Percentiles rank a stretch among this genome's conserved stretches.
Conservation (phyloP, 2,113 vertebrate species). For the Varanus komodoensis region DNA sequence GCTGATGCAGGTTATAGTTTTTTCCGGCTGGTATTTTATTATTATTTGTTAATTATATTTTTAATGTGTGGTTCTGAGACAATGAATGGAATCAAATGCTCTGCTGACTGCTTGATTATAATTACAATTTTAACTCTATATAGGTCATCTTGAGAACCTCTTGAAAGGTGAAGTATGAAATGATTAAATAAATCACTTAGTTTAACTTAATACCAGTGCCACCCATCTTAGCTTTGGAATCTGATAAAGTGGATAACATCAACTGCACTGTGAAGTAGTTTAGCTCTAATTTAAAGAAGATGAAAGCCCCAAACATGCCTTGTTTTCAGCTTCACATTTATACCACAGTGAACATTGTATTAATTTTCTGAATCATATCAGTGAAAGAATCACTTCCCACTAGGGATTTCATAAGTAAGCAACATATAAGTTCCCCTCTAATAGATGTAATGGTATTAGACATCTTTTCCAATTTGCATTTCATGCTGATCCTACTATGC, state of each 20-base stretch:
- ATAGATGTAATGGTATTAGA: neutral
- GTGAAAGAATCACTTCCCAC: neutral
- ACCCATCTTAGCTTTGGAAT: neutral
- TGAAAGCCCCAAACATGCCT: neutral
- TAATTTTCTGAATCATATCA: neutral
- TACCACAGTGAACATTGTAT: neutral
- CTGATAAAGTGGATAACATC: neutral
- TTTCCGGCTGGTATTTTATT: neutral
- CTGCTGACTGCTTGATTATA: neutral
- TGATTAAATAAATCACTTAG: neutral
- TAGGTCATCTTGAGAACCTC: neutral
- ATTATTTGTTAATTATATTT: neutral
- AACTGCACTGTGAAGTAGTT: neutral
- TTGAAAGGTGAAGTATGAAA: neutral
- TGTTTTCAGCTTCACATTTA: neutral
- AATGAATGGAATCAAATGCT: neutral
- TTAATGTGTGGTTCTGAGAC: neutral
- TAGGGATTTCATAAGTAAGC: neutral
- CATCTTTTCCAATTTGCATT: constrained; percentile 11
- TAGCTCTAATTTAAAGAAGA: neutral
- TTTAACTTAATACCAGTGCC: neutral
- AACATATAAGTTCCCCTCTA: neutral
- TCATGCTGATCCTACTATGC: constrained; percentile 14
- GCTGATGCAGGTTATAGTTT: neutral
- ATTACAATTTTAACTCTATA: neutral